Evolutionary conservation across 2,888 invertebrate species (phyloP).

Genomic region (Volucella inanis): DNA sequence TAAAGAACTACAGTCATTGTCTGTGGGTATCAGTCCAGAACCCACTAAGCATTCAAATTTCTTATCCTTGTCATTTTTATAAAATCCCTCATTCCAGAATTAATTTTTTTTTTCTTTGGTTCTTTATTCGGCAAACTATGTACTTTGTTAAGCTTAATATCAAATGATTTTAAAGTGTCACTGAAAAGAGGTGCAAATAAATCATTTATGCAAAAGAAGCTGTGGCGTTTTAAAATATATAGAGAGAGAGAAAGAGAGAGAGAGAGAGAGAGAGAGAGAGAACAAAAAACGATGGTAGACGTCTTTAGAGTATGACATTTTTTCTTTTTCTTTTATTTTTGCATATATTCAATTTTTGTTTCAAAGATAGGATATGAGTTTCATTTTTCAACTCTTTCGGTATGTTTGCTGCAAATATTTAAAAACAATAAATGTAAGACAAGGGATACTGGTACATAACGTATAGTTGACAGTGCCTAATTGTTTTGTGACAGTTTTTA

Average conservation of each 20-base stretch:
- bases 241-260: background rate
- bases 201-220: constrained; percentile 16
- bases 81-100: constrained; percentile 4
- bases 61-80: constrained; percentile 15
- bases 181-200: background rate
- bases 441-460: too few species aligned
- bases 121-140: background rate
- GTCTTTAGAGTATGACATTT: too few species aligned
- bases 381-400: too few species aligned
- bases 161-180: constrained; percentile 24
- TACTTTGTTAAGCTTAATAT: constrained; percentile 6
- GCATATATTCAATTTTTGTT: too few species aligned
- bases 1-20: constrained; percentile 2
- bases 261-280: background rate
- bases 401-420: too few species aligned
- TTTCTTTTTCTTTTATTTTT: too few species aligned
- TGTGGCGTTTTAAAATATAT: background rate
- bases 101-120: constrained; percentile 3
- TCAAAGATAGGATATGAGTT: too few species aligned
- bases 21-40: background rate
- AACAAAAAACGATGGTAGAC: too few species aligned
- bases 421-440: too few species aligned
- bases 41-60: background rate
- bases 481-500: too few species aligned
- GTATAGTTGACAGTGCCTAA: too few species aligned